These are phyloP conservation scores for Lepilemur septentrionalis DNA, from an alignment of 2,797 vertebrate genomes.

Conservation along the genomic window DNA sequence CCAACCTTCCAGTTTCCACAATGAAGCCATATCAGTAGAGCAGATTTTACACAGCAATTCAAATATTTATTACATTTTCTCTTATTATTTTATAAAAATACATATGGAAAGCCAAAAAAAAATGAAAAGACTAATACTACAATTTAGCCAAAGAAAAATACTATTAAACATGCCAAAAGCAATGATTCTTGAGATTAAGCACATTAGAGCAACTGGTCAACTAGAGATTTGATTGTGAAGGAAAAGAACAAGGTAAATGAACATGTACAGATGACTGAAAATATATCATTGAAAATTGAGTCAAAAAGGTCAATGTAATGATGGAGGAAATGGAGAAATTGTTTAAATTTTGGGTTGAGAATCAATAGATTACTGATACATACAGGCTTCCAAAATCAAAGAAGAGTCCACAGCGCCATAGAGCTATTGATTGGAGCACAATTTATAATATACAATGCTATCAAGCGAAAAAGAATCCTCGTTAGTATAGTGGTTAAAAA, in stretches of 20 bases:
- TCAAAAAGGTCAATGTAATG: background rate
- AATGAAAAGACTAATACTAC: background rate
- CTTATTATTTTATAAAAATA: slow-evolving; percentile 42
- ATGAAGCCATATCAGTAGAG: background rate
- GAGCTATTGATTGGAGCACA: background rate
- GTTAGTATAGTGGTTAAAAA: too few species aligned
- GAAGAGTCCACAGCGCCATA: background rate
- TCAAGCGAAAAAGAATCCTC: background rate
- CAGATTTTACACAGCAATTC: slow-evolving; percentile 26
- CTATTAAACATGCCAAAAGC: slow-evolving; percentile 9
- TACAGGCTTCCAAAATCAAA: background rate
- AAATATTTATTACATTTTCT: background rate
- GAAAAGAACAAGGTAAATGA: background rate
- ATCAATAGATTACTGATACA: background rate
- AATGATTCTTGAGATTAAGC: background rate
- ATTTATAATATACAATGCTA: background rate
- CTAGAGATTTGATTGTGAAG: background rate
- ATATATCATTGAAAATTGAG: background rate
- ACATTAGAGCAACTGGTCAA: slow-evolving; percentile 21
- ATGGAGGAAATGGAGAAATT: background rate
- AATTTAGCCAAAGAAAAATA: background rate
- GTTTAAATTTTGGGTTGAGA: background rate
- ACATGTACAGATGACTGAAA: too few species aligned
- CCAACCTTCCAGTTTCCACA: background rate
- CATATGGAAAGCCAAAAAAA: slow-evolving; percentile 20